These are phyloP conservation scores for Uromys caudimaculatus DNA, from an alignment of 2,797 vertebrate species.

Conservation along the genomic window DNA sequence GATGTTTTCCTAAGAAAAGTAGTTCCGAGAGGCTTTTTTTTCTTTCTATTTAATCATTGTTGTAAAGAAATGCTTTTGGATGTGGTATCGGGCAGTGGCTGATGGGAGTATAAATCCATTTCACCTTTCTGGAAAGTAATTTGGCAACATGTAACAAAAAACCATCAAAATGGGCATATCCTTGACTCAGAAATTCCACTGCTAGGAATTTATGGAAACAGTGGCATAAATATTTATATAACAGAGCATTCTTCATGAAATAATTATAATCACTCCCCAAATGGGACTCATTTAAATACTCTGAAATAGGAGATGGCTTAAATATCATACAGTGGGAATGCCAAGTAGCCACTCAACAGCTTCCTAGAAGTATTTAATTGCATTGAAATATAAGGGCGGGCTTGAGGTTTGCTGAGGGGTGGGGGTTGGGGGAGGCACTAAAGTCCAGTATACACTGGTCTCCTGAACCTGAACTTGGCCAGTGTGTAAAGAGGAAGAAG, in stretches of 20 bases:
- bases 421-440: too few relatives aligned
- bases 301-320: conserved; percentile 27
- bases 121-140: conserved; percentile 54
- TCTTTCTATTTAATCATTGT: conserved; percentile 42
- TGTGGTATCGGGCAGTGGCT: background rate
- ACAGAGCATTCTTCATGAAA: conserved; percentile 40
- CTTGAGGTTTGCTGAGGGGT: background rate
- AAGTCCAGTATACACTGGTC: background rate
- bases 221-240: conserved; percentile 68
- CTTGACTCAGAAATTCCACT: conserved; percentile 60
- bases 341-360: background rate
- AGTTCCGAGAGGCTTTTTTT: conserved; percentile 10
- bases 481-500: background rate
- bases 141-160: conserved; percentile 39
- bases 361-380: conserved; percentile 28
- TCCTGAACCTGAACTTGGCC: background rate
- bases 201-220: conserved; percentile 47
- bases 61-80: conserved; percentile 37
- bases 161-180: conserved; percentile 3
- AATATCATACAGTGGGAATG: background rate
- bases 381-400: background rate
- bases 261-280: conserved; percentile 54
- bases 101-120: conserved; percentile 40
- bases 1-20: conserved; percentile 76
- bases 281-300: conserved; percentile 59